Evolutionary conservation across 2,888 invertebrate genomes (phyloP).

Genomic region (Masnerella sp.): DNA sequence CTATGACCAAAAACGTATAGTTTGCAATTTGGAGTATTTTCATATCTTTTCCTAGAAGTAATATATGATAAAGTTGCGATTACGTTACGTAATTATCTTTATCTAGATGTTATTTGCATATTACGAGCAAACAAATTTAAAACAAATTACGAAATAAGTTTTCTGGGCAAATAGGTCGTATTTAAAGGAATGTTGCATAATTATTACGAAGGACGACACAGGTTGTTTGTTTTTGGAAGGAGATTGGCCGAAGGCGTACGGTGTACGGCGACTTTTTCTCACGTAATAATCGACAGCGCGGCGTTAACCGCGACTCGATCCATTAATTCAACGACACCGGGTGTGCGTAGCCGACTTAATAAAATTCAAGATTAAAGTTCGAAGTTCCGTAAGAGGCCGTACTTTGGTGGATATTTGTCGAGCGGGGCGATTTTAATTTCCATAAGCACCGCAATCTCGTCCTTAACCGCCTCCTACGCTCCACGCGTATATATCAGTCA

Average conservation of each 20-base stretch:
- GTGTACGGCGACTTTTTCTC: constrained; percentile 53
- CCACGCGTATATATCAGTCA: constrained; percentile 62
- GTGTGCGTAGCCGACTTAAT: constrained; percentile 62
- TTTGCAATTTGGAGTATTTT: too few species aligned
- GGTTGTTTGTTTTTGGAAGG: constrained; percentile 8
- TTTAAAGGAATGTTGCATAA: too few species aligned
- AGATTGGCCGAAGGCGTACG: constrained; percentile 21
- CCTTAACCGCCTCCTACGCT: constrained; percentile 49
- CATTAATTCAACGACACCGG: constrained; percentile 64
- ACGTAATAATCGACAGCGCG: constrained; percentile 58
- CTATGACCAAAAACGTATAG: too few species aligned
- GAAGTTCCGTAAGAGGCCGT: constrained; percentile 66
- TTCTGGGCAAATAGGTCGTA: too few species aligned
- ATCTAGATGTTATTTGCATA: too few species aligned
- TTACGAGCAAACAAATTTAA: too few species aligned
- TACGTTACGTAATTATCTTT: too few species aligned
- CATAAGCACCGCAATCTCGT: constrained; percentile 72
- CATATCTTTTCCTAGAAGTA: too few species aligned
- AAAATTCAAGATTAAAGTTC: constrained; percentile 71
- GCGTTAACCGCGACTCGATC: constrained; percentile 61
- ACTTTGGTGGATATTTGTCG: constrained; percentile 66
- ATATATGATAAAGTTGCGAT: too few species aligned
- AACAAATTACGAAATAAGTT: too few species aligned
- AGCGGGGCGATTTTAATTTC: constrained; percentile 71
- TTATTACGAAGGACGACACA: constrained; percentile 5